Percentiles rank a stretch among this genome's conserved stretches.
These are phyloP conservation scores for Amazona guildingii DNA, from an alignment of 2,113 vertebrate genomes.

Conservation along the genomic window DNA sequence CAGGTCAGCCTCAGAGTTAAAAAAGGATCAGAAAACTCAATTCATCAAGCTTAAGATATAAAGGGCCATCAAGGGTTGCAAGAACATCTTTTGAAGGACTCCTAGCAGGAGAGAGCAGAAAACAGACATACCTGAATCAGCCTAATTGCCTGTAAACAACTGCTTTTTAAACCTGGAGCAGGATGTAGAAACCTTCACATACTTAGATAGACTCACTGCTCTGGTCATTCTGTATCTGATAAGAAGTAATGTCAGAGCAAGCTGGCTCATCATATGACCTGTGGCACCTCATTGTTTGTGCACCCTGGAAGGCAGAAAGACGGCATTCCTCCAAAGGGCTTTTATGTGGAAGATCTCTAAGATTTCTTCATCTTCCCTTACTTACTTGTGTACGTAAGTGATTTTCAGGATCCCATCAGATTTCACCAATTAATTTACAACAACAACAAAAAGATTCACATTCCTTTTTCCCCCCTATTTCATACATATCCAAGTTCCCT, in stretches of 20 bases:
- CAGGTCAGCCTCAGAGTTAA: background rate
- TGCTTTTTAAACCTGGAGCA: background rate
- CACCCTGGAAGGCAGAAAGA: background rate
- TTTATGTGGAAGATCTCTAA: background rate
- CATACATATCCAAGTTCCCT: background rate
- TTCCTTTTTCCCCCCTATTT: background rate
- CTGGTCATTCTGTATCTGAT: fast-evolving
- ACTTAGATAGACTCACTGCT: background rate
- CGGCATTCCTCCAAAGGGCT: background rate
- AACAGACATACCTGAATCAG: background rate
- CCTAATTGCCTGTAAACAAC: background rate
- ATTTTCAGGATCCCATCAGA: background rate
- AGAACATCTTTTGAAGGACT: background rate
- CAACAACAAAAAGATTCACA: background rate
- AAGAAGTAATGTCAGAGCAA: background rate
- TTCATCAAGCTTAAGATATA: background rate
- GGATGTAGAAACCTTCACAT: background rate
- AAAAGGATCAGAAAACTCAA: background rate
- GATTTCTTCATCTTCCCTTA: background rate
- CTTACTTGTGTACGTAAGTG: background rate
- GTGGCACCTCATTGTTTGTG: fast-evolving
- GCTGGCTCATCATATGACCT: background rate
- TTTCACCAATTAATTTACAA: background rate
- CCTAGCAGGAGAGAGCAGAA: background rate
- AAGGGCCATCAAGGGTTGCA: background rate